Conservation (phyloP, 1,140 invertebrate genomes). For the Hermetia illucens region DNA sequence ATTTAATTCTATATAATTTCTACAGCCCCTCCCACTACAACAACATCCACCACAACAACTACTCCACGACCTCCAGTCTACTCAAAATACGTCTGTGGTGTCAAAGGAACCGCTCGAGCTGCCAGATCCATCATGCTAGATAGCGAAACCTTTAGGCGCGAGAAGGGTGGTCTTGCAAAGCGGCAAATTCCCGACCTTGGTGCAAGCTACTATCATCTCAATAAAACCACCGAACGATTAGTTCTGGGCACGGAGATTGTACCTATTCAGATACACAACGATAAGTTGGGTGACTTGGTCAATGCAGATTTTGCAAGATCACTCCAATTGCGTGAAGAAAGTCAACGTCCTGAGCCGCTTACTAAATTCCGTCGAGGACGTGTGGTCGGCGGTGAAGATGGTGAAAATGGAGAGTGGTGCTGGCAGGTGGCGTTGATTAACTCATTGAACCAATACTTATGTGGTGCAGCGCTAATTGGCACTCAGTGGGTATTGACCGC, state of each 20-base stretch:
- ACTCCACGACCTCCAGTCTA: conserved; percentile 55
- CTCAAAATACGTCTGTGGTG: conserved; percentile 83
- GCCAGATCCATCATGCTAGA: conserved; percentile 11
- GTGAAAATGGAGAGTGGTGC: conserved; percentile 83
- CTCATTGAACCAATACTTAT: conserved; percentile 86
- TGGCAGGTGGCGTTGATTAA: conserved; percentile 93
- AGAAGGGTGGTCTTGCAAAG: conserved; percentile 20
- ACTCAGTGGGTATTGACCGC: conserved; percentile 91
- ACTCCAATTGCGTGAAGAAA: background rate
- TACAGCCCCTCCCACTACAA: conserved; percentile 12
- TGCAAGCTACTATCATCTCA: conserved; percentile 8
- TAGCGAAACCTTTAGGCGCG: conserved; percentile 14
- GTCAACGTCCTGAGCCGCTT: conserved; percentile 1
- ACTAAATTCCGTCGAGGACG: conserved; percentile 35
- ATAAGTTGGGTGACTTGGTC: conserved; percentile 22
- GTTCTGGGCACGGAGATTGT: conserved; percentile 27
- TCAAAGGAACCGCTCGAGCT: conserved; percentile 47
- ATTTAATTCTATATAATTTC: too few relatives aligned
- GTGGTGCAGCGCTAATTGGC: conserved; percentile 86
- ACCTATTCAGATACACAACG: conserved; percentile 34
- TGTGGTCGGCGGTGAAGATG: conserved; percentile 83
- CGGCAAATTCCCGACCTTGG: too few relatives aligned
- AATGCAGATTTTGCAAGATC: conserved; percentile 6
- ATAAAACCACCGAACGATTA: conserved; percentile 23
- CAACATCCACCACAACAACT: conserved; percentile 30